Base-by-base conservation (phyloP, 2,113 vertebrate species). In the Microcebus tavaratra region DNA sequence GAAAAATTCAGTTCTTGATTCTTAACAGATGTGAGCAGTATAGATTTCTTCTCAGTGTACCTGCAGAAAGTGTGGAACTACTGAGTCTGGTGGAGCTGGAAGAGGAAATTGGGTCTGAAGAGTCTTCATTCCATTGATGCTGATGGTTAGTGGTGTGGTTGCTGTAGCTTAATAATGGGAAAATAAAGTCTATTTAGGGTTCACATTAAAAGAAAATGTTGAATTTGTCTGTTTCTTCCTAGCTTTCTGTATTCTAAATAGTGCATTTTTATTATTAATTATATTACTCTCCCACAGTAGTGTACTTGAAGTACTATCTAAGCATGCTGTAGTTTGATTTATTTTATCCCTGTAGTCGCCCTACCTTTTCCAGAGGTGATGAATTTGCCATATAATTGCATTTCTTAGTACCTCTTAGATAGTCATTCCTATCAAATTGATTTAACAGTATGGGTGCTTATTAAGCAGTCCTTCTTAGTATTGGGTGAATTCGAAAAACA, bases 361-460 rank as follows among this genome's bases (percentile, higher is more conserved):
- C 84, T 96, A 57, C 25, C 72, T 91, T 45, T 67, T 68, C 65
- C 97, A 90, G 97, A 36, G 31, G 14, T 90, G 70, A 76, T 55
- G 36, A 84, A 23, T 94, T 92, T 92, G 61, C 39, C 36, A 70
- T 59, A 80, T 79, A 92, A 95, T 90, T 92, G 29, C 3, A 76
- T 85, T 94, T 97, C 92, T 57, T 70, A 73, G 61, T 90, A 92
- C 31, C 93, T 79, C 81, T 94, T 96, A 96, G 91, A 83, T 96
- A 85, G 10, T 93, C 57, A 76, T 39, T 92, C 45, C 4, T 15
- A 88, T 45, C 91, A 90, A 94, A 82, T 90, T 84, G 85, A 86
- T 95, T 96, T 95, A 94, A 98, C 65, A 84, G 75, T 70, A 61
- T 78, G 39, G 36, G n/a, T 94, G 21, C 72, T 96, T 84, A 94